phyloP scores from a whole-genome alignment of 1,140 invertebrate species.

The Littorina saxatilis region DNA sequence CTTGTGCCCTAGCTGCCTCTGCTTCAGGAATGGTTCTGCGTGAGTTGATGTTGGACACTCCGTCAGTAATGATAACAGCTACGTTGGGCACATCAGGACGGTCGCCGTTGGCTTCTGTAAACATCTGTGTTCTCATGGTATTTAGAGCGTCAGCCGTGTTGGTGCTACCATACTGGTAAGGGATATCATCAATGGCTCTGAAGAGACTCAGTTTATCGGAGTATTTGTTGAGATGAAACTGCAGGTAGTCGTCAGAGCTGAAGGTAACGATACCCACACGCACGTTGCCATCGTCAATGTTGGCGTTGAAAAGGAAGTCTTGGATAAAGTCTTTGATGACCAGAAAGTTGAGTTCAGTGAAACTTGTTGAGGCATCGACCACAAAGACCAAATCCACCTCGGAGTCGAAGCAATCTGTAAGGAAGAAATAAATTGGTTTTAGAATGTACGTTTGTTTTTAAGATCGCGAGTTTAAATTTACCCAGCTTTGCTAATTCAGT shows the following conservation, averaged over 20 bases:
- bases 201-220: slow-evolving; percentile 40
- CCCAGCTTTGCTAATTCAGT: too few relatives aligned
- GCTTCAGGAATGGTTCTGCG: slow-evolving; percentile 65
- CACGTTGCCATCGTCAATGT: slow-evolving; percentile 53
- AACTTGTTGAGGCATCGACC: too few relatives aligned
- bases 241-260: slow-evolving; percentile 40
- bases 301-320: slow-evolving; percentile 44
- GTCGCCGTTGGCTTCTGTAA: slow-evolving; percentile 57
- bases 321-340: slow-evolving; percentile 51
- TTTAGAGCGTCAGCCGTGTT: slow-evolving; percentile 62
- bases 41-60: slow-evolving; percentile 68
- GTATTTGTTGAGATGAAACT: slow-evolving; percentile 59
- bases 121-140: slow-evolving; percentile 60
- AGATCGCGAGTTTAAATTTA: too few relatives aligned
- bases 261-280: slow-evolving; percentile 57
- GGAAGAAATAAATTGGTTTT: slow-evolving; percentile 38
- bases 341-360: slow-evolving; percentile 53
- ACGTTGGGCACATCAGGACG: slow-evolving; percentile 61
- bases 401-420: slow-evolving; percentile 43
- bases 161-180: slow-evolving; percentile 63
- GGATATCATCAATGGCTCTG: slow-evolving; percentile 55
- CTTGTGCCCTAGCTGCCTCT: slow-evolving; percentile 42
- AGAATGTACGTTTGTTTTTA: too few relatives aligned
- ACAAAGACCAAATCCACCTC: slow-evolving; percentile 66
- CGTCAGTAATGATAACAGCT: slow-evolving; percentile 64